These are phyloP conservation scores for Scolopax rusticola DNA, from an alignment of 2,797 vertebrate species.

Conservation along the genomic window DNA sequence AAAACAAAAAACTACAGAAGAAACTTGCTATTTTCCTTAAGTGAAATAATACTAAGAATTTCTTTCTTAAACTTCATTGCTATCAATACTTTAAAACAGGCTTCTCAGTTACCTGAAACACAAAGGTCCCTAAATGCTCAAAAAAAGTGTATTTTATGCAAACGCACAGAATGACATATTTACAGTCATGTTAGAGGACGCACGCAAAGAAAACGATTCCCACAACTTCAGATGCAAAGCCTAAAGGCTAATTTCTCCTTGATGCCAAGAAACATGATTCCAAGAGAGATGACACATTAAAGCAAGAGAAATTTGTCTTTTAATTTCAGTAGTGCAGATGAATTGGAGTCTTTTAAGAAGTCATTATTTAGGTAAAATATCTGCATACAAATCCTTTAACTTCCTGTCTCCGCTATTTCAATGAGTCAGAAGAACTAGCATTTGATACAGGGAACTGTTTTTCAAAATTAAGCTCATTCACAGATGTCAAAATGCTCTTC, in stretches of 20 bases:
- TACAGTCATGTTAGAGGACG: background rate
- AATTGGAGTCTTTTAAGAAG: background rate
- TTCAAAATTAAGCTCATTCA: background rate
- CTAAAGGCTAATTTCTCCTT: background rate
- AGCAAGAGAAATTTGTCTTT: background rate
- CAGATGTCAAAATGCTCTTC: background rate
- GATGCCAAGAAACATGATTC: background rate
- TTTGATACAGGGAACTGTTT: background rate
- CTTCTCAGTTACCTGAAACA: background rate
- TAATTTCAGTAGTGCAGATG: background rate
- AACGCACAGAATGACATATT: background rate
- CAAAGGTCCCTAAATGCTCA: background rate
- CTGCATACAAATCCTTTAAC: background rate
- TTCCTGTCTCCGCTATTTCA: background rate
- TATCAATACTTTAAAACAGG: background rate
- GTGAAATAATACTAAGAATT: background rate
- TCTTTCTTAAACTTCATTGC: background rate
- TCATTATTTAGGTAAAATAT: background rate
- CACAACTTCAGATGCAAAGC: background rate
- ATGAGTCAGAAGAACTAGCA: background rate
- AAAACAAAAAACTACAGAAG: background rate
- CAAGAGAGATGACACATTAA: background rate
- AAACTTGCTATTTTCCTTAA: background rate
- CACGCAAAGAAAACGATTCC: background rate
- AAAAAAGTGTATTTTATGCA: background rate